Base-by-base conservation (phyloP, 2,797 vertebrate genomes). In the Ctenosaura bakeri region DNA sequence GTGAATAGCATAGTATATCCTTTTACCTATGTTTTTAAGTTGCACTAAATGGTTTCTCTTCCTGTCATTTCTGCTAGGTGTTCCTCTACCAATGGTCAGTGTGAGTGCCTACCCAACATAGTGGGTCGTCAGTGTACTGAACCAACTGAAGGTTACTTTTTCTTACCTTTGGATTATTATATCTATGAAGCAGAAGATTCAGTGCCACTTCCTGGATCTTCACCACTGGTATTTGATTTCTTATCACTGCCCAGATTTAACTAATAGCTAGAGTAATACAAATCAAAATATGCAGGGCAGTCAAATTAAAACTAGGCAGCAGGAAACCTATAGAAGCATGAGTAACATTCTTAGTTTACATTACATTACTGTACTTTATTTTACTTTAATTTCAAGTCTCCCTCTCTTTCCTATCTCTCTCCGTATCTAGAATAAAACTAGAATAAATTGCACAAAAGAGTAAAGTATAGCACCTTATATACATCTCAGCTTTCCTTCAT, bases 111-210 rank as follows among this genome's bases (percentile, higher is more conserved):
- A 83, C 97, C 98, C 38, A 98, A 98, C 90, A 95, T 99, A 54
- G 89, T 96, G 82, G 97, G 98, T 62, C 97, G 88, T 3, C 96
- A 94, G 88, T 99, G 98, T 96, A 97, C 97, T 0, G 96, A 98
- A 38, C 98, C 98, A 0, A 97, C 97, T 0, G 94, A 95, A 0
- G 98, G 98, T 0, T 96, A 98, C 93, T 99, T 98, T 96, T 98
- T 99, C 90, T 95, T 98, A 54, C 92, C 96, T 3, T 91, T 99
- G 89, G 98, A 98, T 96, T 98, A 98, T 95, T 98, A 98, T 88
- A 95, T 99, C 85, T 99, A 98, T 81, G 98, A 99, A 96, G 98
- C 98, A 2, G 98, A 99, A 93, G 95, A 97, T 2, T 97, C 98
- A 26, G 90, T 87, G 0, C 95, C 96, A 0, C 95, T 98, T 83